Conservation (phyloP, 2,888 invertebrate genomes). For the Drosophila neonasuta region DNA sequence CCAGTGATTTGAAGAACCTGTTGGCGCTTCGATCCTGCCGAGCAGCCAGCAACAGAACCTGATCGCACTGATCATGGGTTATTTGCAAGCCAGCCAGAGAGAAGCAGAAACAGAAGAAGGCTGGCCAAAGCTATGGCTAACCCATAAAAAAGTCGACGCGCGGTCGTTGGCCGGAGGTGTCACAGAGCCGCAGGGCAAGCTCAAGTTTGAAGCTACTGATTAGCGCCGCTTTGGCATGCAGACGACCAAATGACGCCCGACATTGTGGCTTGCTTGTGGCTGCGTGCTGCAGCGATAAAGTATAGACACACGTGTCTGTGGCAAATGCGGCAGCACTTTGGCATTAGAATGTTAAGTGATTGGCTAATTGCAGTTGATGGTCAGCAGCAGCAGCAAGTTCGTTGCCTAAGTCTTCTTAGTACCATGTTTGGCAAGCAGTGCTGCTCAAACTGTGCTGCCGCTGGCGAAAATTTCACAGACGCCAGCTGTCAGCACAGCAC, state of each 20-base stretch:
- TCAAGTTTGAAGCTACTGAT: constrained; percentile 44
- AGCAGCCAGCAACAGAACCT: constrained; percentile 17
- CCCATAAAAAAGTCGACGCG: constrained; percentile 61
- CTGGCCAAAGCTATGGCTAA: constrained; percentile 30
- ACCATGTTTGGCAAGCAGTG: constrained; percentile 5
- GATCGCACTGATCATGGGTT: constrained; percentile 49
- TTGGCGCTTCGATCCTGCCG: constrained; percentile 19
- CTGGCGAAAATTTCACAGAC: constrained; percentile 50
- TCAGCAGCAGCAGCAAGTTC: constrained; percentile 41
- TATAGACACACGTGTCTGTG: constrained; percentile 7
- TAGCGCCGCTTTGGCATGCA: constrained; percentile 54
- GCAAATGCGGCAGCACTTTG: constrained; percentile 8
- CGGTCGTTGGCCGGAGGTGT: constrained; percentile 56
- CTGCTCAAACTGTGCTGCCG: constrained; percentile 35
- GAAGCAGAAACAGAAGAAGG: neutral
- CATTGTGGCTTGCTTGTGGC: constrained; percentile 14
- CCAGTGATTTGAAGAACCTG: constrained; percentile 39
- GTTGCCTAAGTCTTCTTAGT: constrained; percentile 56
- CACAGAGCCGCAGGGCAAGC: constrained; percentile 45
- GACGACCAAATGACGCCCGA: constrained; percentile 47
- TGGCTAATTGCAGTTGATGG: constrained; percentile 56
- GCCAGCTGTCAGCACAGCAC: constrained; percentile 49
- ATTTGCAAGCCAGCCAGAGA: constrained; percentile 26
- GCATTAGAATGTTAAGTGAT: constrained; percentile 75
- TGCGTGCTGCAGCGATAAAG: constrained; percentile 25